A percentile compares a stretch with the other conserved stretches of the same genome.
These are phyloP conservation scores for Scaptomyza graminum DNA, from an alignment of 1,140 invertebrate genomes.

Conservation along the genomic window DNA sequence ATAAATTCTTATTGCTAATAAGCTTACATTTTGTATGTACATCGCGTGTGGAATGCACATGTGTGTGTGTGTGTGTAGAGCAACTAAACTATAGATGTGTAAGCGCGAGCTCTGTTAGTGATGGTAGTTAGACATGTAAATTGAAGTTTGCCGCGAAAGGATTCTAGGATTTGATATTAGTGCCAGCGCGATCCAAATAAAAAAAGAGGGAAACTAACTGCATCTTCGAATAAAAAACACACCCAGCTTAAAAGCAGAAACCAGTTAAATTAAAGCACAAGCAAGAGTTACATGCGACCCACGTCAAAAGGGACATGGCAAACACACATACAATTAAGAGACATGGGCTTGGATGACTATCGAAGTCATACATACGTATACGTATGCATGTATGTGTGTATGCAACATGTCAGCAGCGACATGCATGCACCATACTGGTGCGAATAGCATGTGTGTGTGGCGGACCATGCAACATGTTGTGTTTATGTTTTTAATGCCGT, in stretches of 20 bases:
- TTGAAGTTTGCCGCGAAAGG: no score
- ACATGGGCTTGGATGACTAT: conserved; percentile 33
- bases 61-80: no score
- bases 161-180: background rate
- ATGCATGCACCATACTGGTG: no score
- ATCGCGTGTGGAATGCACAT: background rate
- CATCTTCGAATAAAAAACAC: conserved; percentile 1
- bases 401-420: conserved; percentile 58
- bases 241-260: conserved; percentile 35
- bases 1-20: no score
- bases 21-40: no score
- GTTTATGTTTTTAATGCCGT: no score
- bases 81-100: no score
- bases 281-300: conserved; percentile 57
- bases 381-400: background rate
- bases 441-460: no score
- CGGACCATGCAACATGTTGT: no score
- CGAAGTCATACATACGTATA: conserved; percentile 10
- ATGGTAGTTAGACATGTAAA: no score
- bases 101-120: no score
- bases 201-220: background rate
- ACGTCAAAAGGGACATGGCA: conserved; percentile 62
- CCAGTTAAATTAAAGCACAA: conserved; percentile 50
- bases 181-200: background rate
- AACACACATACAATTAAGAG: conserved; percentile 63